Evolutionary conservation across 2,888 invertebrate species (phyloP).

Genomic region (Drosophila testacea): DNA sequence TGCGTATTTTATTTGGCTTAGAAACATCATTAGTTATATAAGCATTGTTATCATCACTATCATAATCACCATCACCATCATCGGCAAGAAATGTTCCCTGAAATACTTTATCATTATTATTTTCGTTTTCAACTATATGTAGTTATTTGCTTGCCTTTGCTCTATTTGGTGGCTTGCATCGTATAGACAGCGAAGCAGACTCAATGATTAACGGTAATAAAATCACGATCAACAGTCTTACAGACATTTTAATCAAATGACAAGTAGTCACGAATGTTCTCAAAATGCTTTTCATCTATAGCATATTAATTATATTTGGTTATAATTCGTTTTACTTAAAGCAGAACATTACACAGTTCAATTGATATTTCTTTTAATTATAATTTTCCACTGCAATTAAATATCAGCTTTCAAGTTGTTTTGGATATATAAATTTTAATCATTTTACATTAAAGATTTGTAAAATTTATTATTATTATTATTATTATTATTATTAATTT

Average conservation of each 20-base stretch:
- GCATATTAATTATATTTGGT: slow-evolving; percentile 1
- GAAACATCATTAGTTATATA: neutral
- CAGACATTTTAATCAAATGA: slow-evolving; percentile 16
- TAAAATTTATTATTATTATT: too few species aligned
- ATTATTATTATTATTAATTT: too few species aligned
- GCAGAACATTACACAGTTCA: neutral
- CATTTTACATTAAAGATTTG: neutral
- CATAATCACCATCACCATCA: neutral
- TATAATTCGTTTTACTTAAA: neutral
- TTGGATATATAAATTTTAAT: neutral
- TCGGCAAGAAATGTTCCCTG: too few species aligned
- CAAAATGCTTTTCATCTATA: neutral
- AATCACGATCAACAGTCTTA: neutral
- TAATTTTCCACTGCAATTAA: neutral
- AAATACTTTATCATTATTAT: neutral
- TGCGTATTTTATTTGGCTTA: neutral
- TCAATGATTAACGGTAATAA: slow-evolving; percentile 5
- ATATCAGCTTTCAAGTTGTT: neutral
- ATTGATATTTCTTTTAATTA: neutral
- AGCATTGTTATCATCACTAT: too few species aligned
- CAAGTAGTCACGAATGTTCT: rapidly evolving
- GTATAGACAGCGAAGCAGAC: neutral
- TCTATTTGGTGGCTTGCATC: slow-evolving; percentile 3
- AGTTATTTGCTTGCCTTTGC: neutral
- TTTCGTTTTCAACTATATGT: neutral